Base-by-base conservation (phyloP, 2,888 invertebrate species). In the Mystacides longicornis region DNA sequence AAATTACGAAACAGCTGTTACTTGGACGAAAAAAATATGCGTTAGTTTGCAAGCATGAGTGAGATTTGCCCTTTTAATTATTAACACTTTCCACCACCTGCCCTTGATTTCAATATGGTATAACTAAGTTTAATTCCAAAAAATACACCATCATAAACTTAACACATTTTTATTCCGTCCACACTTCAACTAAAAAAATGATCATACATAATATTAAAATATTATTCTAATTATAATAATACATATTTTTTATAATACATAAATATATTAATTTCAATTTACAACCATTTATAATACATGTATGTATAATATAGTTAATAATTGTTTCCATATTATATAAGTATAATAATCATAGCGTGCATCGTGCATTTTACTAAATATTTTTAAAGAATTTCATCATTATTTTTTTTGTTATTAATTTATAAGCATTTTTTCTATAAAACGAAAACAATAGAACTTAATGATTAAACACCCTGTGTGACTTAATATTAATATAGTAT, bases 391-490 rank as follows among this genome's bases (percentile, higher is more conserved):
- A n/a, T 14, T 7, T 37, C 14, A 37, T 14, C 16, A 37, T 14
- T 37, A n/a, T 37, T 37, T 37, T 37, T 37, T 37, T 37, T 16
- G 3, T 37, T 3, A 37, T 37, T 7, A 7, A 37, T 37, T 37
- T 37, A 37, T 37, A 37, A 37, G 37, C 37, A 37, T 37, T 37
- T 37, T 7, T 37, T 37, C 14, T 37, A 37, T 7, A 37, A 37
- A 37, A 37, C 14, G 16, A 37, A 20, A 42, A 37, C n/a, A 19
- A 16, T 11, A 7, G 21, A 57, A 58, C 51, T 55, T 47, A 45
- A 49, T 33, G 48, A 50, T 52, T 57, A 58, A 57, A 57, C 59
- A 61, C 61, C 61, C 61, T 61, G 61, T 61, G 61, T 61, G 61
- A 61, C 61, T 61, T 61, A 61, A 47, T 50, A 22, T 42, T 33